phyloP scores from a whole-genome alignment of 2,797 vertebrate genomes.

The Emys orbicularis region DNA sequence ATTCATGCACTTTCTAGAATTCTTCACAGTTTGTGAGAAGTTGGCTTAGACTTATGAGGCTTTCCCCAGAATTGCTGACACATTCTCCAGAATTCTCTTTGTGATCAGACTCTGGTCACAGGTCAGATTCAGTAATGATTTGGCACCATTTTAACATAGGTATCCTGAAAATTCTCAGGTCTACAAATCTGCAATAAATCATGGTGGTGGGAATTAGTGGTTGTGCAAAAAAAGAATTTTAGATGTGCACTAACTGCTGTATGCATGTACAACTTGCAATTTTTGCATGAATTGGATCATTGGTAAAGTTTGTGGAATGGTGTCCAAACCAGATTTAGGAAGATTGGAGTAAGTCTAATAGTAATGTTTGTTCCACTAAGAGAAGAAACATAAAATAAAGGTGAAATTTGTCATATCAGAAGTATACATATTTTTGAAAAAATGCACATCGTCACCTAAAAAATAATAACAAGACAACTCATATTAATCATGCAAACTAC shows the following conservation, averaged over 20 bases:
- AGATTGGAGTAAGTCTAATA: not conserved
- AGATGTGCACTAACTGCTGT: not conserved
- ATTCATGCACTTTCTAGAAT: not conserved
- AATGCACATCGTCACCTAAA: not conserved
- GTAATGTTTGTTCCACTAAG: not conserved
- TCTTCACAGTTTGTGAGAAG: not conserved
- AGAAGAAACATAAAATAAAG: not conserved
- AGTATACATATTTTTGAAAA: not conserved
- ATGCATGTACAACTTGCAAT: not conserved
- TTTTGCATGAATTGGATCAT: not conserved
- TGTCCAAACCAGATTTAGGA: not conserved
- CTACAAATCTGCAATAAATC: not conserved
- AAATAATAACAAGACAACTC: not conserved
- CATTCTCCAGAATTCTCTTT: no score
- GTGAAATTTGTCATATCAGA: not conserved
- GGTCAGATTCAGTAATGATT: not conserved
- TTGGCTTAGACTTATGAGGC: not conserved
- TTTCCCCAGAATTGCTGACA: not conserved
- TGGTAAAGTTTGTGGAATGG: not conserved
- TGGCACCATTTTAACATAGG: not conserved
- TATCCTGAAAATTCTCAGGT: not conserved
- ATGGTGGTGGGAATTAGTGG: not conserved
- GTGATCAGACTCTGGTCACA: not conserved
- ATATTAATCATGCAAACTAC: not conserved
- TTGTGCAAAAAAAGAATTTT: not conserved